A percentile compares a stretch with the other conserved stretches of the same genome.
These are phyloP conservation scores for Diadophis punctatus DNA, from an alignment of 2,113 vertebrate species.

Conservation along the genomic window DNA sequence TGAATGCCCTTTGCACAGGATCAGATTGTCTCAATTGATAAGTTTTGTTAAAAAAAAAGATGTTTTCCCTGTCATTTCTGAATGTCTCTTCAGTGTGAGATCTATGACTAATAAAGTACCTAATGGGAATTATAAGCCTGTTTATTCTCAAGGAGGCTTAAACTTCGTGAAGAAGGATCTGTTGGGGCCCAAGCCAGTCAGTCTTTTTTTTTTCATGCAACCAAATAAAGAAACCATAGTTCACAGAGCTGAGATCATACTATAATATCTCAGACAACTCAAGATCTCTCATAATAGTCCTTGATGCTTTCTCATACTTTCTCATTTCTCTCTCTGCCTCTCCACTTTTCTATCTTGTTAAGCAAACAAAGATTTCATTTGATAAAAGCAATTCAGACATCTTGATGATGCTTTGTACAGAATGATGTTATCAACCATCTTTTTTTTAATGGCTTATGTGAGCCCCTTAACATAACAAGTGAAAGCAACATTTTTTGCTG, in stretches of 20 bases:
- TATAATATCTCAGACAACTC: constrained; percentile 67
- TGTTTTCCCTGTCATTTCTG: constrained; percentile 60
- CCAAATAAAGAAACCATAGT: constrained; percentile 72
- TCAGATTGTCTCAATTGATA: constrained; percentile 63
- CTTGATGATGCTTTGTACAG: background rate
- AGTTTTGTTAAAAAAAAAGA: constrained; percentile 58
- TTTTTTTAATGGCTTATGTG: background rate
- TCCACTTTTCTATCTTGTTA: background rate
- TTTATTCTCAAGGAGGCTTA: constrained; percentile 69
- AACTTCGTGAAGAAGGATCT: constrained; percentile 64
- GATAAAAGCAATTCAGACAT: constrained; percentile 37
- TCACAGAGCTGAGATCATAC: constrained; percentile 70
- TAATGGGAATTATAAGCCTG: constrained; percentile 66
- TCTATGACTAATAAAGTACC: constrained; percentile 62
- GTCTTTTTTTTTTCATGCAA: constrained; percentile 64
- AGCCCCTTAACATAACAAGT: background rate
- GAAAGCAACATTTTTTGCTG: background rate
- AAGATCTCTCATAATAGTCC: constrained; percentile 55
- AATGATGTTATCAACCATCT: constrained; percentile 2
- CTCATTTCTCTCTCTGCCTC: background rate
- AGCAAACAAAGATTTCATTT: constrained; percentile 64
- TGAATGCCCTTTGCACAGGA: constrained; percentile 55
- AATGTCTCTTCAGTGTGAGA: constrained; percentile 66
- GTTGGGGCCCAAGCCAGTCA: constrained; percentile 63
- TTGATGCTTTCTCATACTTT: constrained; percentile 46